Evolutionary conservation across 1,140 invertebrate species (phyloP), one percentile per base, ranked within the genome.

Genomic region (Proales similis): DNA sequence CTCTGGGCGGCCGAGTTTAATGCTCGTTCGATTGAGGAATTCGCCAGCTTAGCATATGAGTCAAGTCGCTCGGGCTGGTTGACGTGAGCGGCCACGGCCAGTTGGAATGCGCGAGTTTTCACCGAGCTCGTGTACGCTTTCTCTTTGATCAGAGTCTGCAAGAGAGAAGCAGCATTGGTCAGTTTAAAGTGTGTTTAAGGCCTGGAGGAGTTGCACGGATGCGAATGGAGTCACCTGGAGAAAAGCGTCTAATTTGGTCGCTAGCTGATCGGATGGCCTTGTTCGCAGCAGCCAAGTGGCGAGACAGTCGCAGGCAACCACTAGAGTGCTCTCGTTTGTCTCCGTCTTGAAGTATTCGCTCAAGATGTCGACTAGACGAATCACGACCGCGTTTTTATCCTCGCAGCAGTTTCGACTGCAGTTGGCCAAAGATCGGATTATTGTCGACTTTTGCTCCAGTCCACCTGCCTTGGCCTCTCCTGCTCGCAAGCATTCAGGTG

Each of bases 311-410:
- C 27, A 42, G n/a, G 36, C 19, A 57, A 42, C 14, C 3, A 57
- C 32, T 20, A 29, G 24, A 0, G 51, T 57, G 9, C 17, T 24
- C n/a, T 57, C 51, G 30, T 42, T 24, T 22, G 33, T 57, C 12
- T 57, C 51, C 17, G 36, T 27, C 20, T 57, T 57, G 7, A 57
- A 17, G 45, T 42, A 57, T 19, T 57, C 51, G 22, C 6, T 26
- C 11, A 57, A 57, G 0, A 14, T 7, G 27, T 26, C 24, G 27
- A 57, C 29, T 4, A 57, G n/a, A 20, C 19, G 19, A 42, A 12
- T 12, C 27, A 39, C 27, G 20, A 39, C 32, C n/a, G 39, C 36
- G 29, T 57, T 36, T 3, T 17, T 57, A 9, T 24, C 14, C 11
- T 39, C 6, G 1, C 4, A 12, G n/a, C 33, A 51, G n/a, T 19